Evolutionary conservation across 2,113 vertebrate species (phyloP).

Genomic region (Crypturellus undulatus): DNA sequence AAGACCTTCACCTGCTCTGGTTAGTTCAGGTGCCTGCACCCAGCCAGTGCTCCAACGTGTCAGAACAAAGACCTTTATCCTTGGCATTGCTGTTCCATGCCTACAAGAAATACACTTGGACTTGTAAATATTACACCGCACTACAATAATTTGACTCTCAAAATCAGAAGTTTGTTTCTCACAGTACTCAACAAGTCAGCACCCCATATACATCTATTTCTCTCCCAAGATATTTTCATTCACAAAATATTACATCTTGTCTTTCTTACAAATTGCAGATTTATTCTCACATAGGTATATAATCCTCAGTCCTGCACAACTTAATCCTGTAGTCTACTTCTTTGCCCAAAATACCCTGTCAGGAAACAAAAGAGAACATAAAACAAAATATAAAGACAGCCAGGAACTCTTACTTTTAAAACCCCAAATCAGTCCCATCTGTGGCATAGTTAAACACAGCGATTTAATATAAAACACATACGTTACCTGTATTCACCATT

Average conservation of each 20-base stretch:
- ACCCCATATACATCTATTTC: slow-evolving; percentile 15
- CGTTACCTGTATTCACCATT: not conserved
- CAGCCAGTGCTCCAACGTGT: not conserved
- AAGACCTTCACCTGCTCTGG: not conserved
- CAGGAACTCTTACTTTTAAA: slow-evolving; percentile 51
- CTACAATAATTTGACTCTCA: not conserved
- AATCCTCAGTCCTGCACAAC: slow-evolving; percentile 51
- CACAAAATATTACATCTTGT: slow-evolving; percentile 35
- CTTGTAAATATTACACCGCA: not conserved
- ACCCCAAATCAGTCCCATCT: slow-evolving; percentile 72
- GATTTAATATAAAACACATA: slow-evolving; percentile 56
- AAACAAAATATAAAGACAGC: slow-evolving; percentile 59
- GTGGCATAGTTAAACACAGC: slow-evolving; percentile 5
- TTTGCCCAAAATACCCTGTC: slow-evolving; percentile 36
- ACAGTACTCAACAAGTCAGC: slow-evolving; percentile 47
- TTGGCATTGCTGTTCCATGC: not conserved
- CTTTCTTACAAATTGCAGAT: slow-evolving; percentile 42
- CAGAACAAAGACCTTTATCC: not conserved
- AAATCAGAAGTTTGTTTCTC: slow-evolving; percentile 24
- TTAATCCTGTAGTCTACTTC: slow-evolving; percentile 55
- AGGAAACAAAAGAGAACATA: slow-evolving; percentile 51
- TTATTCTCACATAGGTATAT: slow-evolving; percentile 56
- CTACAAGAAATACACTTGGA: not conserved
- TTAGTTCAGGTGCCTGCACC: not conserved
- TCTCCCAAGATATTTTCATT: slow-evolving; percentile 19